Evolutionary conservation across 2,797 vertebrate genomes (phyloP).

Genomic region (Oryzias sinensis): DNA sequence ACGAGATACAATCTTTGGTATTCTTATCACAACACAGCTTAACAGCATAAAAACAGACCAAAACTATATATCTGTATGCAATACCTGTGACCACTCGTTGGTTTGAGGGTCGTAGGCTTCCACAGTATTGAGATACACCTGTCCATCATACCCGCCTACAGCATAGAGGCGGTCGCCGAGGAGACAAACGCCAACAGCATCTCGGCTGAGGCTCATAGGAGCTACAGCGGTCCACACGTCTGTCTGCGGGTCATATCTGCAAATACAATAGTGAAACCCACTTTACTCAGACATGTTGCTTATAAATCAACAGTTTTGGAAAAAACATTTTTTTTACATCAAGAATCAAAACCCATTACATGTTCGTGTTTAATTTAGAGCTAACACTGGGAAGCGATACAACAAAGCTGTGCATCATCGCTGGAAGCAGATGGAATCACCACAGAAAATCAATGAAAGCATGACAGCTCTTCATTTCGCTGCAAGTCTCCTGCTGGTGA

Average conservation of each 20-base stretch:
- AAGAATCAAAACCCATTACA: background rate
- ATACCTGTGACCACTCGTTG: conserved; percentile 97
- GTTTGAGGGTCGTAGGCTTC: conserved; percentile 97
- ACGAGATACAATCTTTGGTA: conserved; percentile 1
- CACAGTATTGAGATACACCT: conserved; percentile 93
- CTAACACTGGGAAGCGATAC: background rate
- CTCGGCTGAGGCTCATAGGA: conserved; percentile 96
- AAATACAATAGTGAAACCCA: background rate
- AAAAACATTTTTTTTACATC: background rate
- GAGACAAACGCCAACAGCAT: conserved; percentile 96
- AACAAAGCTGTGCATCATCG: conserved; percentile 3
- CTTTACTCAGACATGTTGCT: background rate
- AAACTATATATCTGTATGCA: background rate
- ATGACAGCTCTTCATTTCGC: background rate
- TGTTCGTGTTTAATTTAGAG: background rate
- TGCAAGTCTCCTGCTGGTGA: background rate
- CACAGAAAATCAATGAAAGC: conserved; percentile 1
- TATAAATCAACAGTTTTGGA: background rate
- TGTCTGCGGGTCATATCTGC: conserved; percentile 96
- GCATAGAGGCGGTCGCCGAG: conserved; percentile 94
- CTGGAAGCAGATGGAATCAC: background rate
- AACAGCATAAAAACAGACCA: too few relatives aligned
- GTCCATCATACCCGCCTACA: conserved; percentile 95
- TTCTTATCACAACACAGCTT: too few relatives aligned
- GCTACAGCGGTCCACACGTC: conserved; percentile 96